phyloP scores from a whole-genome alignment of 2,113 vertebrate species.

The Tautogolabrus adspersus region DNA sequence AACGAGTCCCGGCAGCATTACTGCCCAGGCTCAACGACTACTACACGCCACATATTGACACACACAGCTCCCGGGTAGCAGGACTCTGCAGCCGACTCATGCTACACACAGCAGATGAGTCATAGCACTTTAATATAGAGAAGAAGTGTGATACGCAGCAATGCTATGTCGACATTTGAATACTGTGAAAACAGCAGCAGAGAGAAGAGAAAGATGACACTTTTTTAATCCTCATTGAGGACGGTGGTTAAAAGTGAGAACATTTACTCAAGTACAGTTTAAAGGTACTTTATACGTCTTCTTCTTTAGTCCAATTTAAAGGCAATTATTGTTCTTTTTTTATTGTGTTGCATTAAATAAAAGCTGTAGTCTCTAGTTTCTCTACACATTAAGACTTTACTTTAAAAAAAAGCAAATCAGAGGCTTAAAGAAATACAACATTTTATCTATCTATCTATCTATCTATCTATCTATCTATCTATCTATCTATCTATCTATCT shows the following conservation, averaged over 20 bases:
- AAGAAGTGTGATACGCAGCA: slow-evolving; percentile 2
- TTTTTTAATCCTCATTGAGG: neutral
- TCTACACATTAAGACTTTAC: neutral
- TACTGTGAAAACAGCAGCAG: neutral
- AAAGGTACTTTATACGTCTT: neutral
- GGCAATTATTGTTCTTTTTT: neutral
- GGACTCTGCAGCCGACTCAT: neutral
- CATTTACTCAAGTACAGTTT: neutral
- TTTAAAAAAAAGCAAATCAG: neutral
- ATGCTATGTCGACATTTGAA: neutral
- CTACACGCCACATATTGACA: neutral
- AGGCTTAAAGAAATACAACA: no score
- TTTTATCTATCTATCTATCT: no score
- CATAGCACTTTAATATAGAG: slow-evolving; percentile 8
- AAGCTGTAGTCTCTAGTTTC: neutral
- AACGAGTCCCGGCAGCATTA: neutral
- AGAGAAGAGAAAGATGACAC: neutral
- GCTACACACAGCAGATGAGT: slow-evolving; percentile 19
- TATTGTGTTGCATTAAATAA: neutral
- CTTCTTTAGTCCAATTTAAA: neutral
- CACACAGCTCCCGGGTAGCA: neutral
- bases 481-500: no score
- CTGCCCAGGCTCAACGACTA: neutral
- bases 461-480: no score
- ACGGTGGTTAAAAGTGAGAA: neutral